Percentiles rank a stretch among this genome's conserved stretches.
These are phyloP conservation scores for Cyanistes caeruleus DNA, from an alignment of 2,113 vertebrate species.

Conservation along the genomic window DNA sequence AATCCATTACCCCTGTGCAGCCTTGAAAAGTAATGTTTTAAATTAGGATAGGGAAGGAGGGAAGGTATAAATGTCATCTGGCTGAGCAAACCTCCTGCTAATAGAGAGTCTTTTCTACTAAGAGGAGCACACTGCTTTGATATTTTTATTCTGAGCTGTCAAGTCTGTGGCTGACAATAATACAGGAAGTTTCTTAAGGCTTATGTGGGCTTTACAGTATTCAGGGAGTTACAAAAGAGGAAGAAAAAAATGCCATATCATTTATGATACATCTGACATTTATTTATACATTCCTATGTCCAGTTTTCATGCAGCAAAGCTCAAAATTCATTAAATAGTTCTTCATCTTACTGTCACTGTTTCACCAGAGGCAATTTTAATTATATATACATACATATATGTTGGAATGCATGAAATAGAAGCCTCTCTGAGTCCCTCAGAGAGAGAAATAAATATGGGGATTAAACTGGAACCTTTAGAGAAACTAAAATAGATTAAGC, in stretches of 20 bases:
- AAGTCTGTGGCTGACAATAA: not conserved
- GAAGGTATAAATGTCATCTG: conserved; percentile 17
- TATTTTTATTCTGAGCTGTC: conserved; percentile 39
- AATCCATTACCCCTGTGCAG: not conserved
- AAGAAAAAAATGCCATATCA: not conserved
- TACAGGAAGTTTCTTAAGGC: conserved; percentile 8
- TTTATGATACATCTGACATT: not conserved
- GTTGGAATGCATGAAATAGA: too few species aligned
- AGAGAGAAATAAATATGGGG: too few species aligned
- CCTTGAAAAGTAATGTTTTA: conserved; percentile 4
- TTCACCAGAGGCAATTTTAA: not conserved
- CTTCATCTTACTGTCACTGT: not conserved
- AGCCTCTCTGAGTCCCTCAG: too few species aligned
- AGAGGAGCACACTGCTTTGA: not conserved
- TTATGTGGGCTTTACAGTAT: not conserved
- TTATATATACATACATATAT: not conserved
- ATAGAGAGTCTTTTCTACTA: not conserved
- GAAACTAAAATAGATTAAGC: too few species aligned
- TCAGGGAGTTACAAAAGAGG: not conserved
- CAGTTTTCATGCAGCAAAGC: not conserved
- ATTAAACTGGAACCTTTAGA: too few species aligned
- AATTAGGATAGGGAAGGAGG: not conserved
- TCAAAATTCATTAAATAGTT: not conserved
- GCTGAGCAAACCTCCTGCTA: not conserved
- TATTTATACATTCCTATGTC: not conserved